Conservation (phyloP, 2,113 vertebrate species). For the Paraplagusia blochii region DNA sequence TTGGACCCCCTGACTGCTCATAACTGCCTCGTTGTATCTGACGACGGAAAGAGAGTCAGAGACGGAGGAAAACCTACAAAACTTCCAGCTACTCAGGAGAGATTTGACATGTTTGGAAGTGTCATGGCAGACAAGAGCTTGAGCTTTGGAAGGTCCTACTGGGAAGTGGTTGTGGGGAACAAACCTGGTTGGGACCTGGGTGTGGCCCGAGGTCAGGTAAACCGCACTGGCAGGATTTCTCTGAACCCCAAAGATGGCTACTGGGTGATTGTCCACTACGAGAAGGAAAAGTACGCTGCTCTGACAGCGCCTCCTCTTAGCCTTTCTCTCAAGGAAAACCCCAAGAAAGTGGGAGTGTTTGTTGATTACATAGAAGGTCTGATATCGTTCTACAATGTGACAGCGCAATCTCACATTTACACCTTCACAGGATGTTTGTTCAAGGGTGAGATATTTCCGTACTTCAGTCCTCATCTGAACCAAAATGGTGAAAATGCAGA, state of each 20-base stretch:
- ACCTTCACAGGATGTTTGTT: slow-evolving; percentile 77
- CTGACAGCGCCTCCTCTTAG: slow-evolving; percentile 10
- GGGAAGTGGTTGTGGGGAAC: slow-evolving; percentile 69
- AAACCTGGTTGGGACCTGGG: slow-evolving; percentile 71
- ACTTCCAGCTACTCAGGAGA: slow-evolving; percentile 12
- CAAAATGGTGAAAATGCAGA: slow-evolving; percentile 27
- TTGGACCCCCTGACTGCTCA: slow-evolving; percentile 61
- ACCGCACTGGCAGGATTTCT: slow-evolving; percentile 53
- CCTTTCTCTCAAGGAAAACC: slow-evolving; percentile 61
- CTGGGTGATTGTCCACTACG: slow-evolving; percentile 64
- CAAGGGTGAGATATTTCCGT: slow-evolving; percentile 72
- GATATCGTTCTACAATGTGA: slow-evolving; percentile 80
- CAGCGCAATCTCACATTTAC: slow-evolving; percentile 61
- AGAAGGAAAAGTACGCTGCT: slow-evolving; percentile 37
- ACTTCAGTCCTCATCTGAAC: slow-evolving; percentile 71
- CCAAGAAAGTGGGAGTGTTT: slow-evolving; percentile 78
- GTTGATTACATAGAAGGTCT: slow-evolving; percentile 77
- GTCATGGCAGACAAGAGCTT: slow-evolving; percentile 55
- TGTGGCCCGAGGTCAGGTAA: slow-evolving; percentile 36
- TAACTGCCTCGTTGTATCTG: slow-evolving; percentile 45
- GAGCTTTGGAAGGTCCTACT: slow-evolving; percentile 56
- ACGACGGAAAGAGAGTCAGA: slow-evolving; percentile 48
- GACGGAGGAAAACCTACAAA: slow-evolving; percentile 8
- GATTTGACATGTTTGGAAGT: slow-evolving; percentile 57
- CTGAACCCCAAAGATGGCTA: slow-evolving; percentile 55